Base-by-base conservation (phyloP, 2,797 vertebrate species). In the Macropodus opercularis region DNA sequence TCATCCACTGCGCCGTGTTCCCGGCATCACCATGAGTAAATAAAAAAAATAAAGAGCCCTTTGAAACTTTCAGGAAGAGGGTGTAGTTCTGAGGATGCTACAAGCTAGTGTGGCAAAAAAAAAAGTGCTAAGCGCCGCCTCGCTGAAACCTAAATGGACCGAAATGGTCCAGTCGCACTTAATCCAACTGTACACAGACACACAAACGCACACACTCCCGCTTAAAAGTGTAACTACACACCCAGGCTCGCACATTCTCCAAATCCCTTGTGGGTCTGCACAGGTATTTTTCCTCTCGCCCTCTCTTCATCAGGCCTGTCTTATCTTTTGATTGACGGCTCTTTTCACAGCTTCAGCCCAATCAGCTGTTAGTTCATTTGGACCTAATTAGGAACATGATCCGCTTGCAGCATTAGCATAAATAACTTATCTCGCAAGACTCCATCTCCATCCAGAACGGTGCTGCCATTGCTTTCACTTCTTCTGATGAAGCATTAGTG, bases 361-460 rank as follows among this genome's bases (percentile, higher is more conserved):
- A 81, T 88, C 83, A 83, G 67, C 65, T 80, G 87, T 87, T 87
- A 84, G 83, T 79, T 84, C 64, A 78, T 79, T 84, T 79, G 73
- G 77, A 81, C 75, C 79, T 85, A 81, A 86, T 85, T 69, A 69
- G 81, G 55, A 83, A 35, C 77, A 63, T 44, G 76, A 83, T 80
- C 75, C 24, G 46, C 72, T 21, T 44, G 63, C 63, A 53, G 61
- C 53, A 83, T 87, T 84, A 74, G 71, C 88, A 88, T 86, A 84
- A 84, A 87, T 77, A 63, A 69, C 70, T 71, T 69, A 77, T 87
- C 69, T 47, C 24, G 63, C 59, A 67, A 54, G 50, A 44, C 72
- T 78, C 57, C 52, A 5, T 80, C 74, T 80, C 68, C 44, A 49
- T 72, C 55, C 67, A 56, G 38, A 69, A 72, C 63, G 47, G 49